Base-by-base conservation (phyloP, 2,113 vertebrate genomes). In the Larimichthys polyactis region DNA sequence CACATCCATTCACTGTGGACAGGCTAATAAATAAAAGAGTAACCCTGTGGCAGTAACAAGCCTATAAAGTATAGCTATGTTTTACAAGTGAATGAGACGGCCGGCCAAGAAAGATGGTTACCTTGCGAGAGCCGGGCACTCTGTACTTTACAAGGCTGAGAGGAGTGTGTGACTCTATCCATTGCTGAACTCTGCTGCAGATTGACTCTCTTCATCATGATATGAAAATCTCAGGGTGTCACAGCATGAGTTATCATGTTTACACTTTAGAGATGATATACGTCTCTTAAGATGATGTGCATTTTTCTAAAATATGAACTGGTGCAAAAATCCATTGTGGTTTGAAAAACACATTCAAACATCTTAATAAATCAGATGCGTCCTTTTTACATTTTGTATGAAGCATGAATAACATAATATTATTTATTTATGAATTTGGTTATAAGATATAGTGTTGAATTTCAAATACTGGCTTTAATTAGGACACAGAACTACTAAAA, bases 21-120 rank as follows among this genome's bases (percentile, higher is more conserved):
- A 92, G 91, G 84, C 91, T 85, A 92, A 95, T 94, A 92, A 95
- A 95, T 94, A 95, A 94, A 92, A 93, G 82, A 93, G 88, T 86
- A 93, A 93, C 90, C 89, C 89, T 55, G 71, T 85, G 87, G 90
- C 91, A 94, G 92, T 93, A 93, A 93, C 90, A 92, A 94, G 91
- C 92, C 88, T 86, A 87, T 93, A 93, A 95, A 94, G 87, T 89
- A 89, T 85, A 90, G 87, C 92, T 92, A 84, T 93, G 94, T 95
- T 93, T 94, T 92, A 94, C 93, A 94, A 92, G 92, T 93, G 90
- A 94, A 91, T 89, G 87, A 91, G 88, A 93, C n/a, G 65, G 90
- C 89, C 79, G 67, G 79, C 70, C 66, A 75, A 89, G 91, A 92
- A 87, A 91, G 88, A 87, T 80, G 81, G 90, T 83, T 85, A 83